These are phyloP conservation scores for Hirtodrosophila confusa DNA, from an alignment of 2,888 invertebrate species.

Conservation along the genomic window DNA sequence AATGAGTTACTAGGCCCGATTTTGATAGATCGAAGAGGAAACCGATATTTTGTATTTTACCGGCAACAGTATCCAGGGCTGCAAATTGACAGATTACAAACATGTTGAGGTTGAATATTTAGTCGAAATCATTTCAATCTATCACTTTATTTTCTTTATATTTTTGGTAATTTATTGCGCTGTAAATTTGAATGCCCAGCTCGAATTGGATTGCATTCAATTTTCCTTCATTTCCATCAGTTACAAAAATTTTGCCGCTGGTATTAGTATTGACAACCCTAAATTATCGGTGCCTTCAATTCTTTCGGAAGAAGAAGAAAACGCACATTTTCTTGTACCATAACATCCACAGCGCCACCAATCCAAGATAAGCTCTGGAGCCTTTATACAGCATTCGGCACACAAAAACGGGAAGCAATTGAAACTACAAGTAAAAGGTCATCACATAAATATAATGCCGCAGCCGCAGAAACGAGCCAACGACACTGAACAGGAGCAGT, in stretches of 20 bases:
- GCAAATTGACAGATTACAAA: conserved; percentile 12
- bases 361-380: neutral
- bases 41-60: conserved; percentile 6
- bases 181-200: conserved; percentile 1
- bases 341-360: conserved; percentile 11
- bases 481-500: conserved; percentile 13
- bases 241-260: conserved; percentile 43
- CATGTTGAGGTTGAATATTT: conserved; percentile 22
- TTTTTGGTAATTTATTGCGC: too few relatives aligned
- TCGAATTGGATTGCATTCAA: conserved; percentile 32
- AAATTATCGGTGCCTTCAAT: conserved; percentile 64
- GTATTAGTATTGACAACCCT: conserved; percentile 56
- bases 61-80: conserved; percentile 1
- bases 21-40: neutral
- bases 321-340: conserved; percentile 69
- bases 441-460: conserved; percentile 43
- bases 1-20: too few relatives aligned
- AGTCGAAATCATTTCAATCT: conserved; percentile 23
- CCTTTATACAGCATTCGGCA: neutral
- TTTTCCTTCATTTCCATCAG: conserved; percentile 30
- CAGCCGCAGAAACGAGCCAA: conserved; percentile 45
- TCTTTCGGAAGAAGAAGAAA: conserved; percentile 59
- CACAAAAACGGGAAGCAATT: neutral
- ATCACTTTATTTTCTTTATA: conserved; percentile 2
- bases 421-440: neutral